Conservation (phyloP, 2,888 invertebrate species). For the Drosophila neonasuta region DNA sequence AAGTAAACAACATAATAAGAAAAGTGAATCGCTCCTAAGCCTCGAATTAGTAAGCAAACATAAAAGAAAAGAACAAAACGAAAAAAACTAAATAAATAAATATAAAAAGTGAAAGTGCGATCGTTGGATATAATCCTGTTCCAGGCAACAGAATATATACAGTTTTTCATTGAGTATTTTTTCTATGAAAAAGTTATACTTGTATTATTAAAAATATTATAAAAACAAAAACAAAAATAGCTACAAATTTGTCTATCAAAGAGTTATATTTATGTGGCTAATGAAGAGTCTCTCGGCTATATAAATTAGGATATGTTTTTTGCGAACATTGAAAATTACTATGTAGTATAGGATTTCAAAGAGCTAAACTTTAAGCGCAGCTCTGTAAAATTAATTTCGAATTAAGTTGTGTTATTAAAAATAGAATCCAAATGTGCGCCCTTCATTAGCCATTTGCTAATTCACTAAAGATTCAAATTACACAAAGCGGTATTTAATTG, state of each 20-base stretch:
- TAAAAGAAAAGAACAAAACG: conserved; percentile 12
- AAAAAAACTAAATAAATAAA: conserved; percentile 2
- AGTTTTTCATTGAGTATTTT: conserved; percentile 58
- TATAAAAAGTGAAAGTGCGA: neutral
- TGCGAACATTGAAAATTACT: neutral
- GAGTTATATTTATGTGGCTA: conserved; percentile 15
- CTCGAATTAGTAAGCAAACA: conserved; percentile 25
- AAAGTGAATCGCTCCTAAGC: conserved; percentile 28
- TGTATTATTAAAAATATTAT: conserved; percentile 27
- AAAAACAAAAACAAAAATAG: conserved; percentile 1
- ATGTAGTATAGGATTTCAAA: neutral
- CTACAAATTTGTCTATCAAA: conserved; percentile 17
- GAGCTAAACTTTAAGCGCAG: neutral
- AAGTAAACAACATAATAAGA: conserved; percentile 15
- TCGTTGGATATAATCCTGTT: conserved; percentile 10
- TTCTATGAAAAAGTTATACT: conserved; percentile 68
- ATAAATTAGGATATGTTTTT: neutral
- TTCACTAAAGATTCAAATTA: conserved; percentile 24
- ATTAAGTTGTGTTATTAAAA: conserved; percentile 5
- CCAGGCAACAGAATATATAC: conserved; percentile 16
- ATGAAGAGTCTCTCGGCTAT: neutral
- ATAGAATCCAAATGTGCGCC: conserved; percentile 4
- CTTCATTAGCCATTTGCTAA: conserved; percentile 20
- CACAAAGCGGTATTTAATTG: conserved; percentile 31
- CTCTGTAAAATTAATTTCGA: conserved; percentile 2